Evolutionary conservation across 53 echinoderm and acorn worm species (phyloP).

Genomic region (Patiria pectinifera): DNA sequence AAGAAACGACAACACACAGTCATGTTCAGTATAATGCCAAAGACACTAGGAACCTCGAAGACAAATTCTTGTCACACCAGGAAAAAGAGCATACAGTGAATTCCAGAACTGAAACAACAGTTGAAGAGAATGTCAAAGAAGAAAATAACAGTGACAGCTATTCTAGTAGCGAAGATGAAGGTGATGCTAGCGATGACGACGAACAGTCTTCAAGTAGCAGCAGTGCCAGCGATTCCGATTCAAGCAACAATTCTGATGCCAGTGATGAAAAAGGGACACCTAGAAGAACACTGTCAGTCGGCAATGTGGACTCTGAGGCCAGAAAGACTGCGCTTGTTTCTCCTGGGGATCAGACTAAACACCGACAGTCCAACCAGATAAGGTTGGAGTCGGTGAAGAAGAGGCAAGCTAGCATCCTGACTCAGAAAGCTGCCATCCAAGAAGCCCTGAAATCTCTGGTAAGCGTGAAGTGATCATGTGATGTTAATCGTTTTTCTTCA

Average conservation of each 20-base stretch:
- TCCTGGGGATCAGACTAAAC: constrained; percentile 10
- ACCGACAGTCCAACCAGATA: constrained; percentile 73
- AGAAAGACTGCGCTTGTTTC: not conserved
- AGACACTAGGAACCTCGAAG: not conserved
- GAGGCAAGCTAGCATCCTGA: constrained; percentile 64
- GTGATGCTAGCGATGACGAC: constrained; percentile 1
- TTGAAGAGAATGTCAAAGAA: not conserved
- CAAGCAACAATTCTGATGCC: constrained; percentile 7
- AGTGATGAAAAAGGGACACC: constrained; percentile 17
- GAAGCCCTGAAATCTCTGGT: constrained; percentile 87
- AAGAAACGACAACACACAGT: not conserved
- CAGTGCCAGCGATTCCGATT: constrained; percentile 12
- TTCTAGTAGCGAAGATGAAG: not conserved
- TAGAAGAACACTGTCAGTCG: not conserved
- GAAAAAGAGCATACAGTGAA: not conserved
- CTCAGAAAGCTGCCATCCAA: constrained; percentile 73
- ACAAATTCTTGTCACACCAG: not conserved
- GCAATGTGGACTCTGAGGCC: constrained; percentile 1
- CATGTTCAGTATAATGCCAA: not conserved
- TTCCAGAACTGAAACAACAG: not conserved
- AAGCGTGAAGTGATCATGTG: constrained; percentile 16
- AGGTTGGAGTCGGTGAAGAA: constrained; percentile 78
- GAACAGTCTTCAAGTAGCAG: constrained; percentile 22
- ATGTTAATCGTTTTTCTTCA: not conserved
- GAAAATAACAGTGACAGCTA: not conserved